phyloP scores from a whole-genome alignment of 2,888 invertebrate genomes.

The Ornithoptera alexandrae region DNA sequence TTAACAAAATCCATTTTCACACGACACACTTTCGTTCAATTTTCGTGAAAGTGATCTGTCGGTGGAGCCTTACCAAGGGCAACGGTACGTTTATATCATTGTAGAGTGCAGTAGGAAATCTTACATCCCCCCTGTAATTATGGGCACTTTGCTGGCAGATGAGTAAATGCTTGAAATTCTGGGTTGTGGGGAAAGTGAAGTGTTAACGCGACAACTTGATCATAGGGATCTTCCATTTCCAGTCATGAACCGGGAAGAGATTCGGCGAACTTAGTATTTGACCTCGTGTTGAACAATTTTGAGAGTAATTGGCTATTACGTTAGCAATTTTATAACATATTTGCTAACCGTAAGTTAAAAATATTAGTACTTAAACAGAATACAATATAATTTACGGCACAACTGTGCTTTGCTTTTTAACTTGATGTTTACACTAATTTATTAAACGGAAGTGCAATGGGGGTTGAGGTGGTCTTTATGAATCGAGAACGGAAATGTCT shows the following conservation, averaged over 20 bases:
- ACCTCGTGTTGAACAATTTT: slow-evolving; percentile 51
- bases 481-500: slow-evolving; percentile 63
- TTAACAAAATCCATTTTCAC: slow-evolving; percentile 59
- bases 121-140: slow-evolving; percentile 64
- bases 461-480: slow-evolving; percentile 67
- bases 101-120: slow-evolving; percentile 42
- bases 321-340: slow-evolving; percentile 32
- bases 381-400: slow-evolving; percentile 6
- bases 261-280: slow-evolving; percentile 53
- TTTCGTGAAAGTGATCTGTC: slow-evolving; percentile 76
- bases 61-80: slow-evolving; percentile 69
- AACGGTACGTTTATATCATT: slow-evolving; percentile 61
- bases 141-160: slow-evolving; percentile 69
- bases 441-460: slow-evolving; percentile 64
- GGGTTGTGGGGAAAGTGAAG: slow-evolving; percentile 75
- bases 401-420: slow-evolving; percentile 11
- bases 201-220: slow-evolving; percentile 75
- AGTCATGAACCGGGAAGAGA: slow-evolving; percentile 57
- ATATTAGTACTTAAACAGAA: slow-evolving; percentile 28
- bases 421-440: slow-evolving; percentile 56
- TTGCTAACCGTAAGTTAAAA: slow-evolving; percentile 29
- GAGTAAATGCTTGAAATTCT: slow-evolving; percentile 77
- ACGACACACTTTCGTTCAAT: slow-evolving; percentile 73
- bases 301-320: slow-evolving; percentile 49
- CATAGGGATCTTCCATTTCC: slow-evolving; percentile 60